Conservation (phyloP, 1,140 invertebrate species). For the Onthophagus taurus region DNA sequence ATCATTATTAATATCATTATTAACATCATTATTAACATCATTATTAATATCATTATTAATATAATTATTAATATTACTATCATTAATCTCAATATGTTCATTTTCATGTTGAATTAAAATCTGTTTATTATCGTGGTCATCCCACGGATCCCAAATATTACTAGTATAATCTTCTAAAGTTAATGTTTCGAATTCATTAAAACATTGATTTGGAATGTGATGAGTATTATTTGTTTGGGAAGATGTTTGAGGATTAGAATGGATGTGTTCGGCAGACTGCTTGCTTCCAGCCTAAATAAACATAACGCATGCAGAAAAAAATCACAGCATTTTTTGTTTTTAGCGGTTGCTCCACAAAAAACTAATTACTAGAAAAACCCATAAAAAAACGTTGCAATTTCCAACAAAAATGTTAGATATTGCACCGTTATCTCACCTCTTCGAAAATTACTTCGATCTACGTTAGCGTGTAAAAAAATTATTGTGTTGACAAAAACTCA, state of each 20-base stretch:
- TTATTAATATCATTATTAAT: too few relatives aligned
- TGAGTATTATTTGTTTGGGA: background rate
- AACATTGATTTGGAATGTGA: background rate
- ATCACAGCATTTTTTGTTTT: too few relatives aligned
- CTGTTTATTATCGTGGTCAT: conserved; percentile 42
- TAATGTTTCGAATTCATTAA: background rate
- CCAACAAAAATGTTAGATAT: too few relatives aligned
- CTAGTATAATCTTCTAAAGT: background rate
- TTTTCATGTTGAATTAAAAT: too few relatives aligned
- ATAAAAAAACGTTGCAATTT: conserved; percentile 14
- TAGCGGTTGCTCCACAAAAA: too few relatives aligned
- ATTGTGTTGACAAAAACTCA: background rate
- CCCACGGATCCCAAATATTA: conserved; percentile 43
- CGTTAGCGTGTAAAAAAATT: conserved; percentile 10
- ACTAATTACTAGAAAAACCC: too few relatives aligned
- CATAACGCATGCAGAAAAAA: conserved; percentile 19
- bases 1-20: too few relatives aligned
- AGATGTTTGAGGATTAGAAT: background rate
- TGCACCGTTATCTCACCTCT: conserved; percentile 10
- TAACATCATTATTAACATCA: too few relatives aligned
- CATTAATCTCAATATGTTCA: too few relatives aligned
- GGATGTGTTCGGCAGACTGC: conserved; percentile 3
- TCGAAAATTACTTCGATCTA: conserved; percentile 7
- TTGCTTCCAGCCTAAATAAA: conserved; percentile 16
- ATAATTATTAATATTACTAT: too few relatives aligned